These are phyloP conservation scores for Branchipolynoe longqiensis DNA, from an alignment of 2,888 invertebrate species.

Conservation along the genomic window DNA sequence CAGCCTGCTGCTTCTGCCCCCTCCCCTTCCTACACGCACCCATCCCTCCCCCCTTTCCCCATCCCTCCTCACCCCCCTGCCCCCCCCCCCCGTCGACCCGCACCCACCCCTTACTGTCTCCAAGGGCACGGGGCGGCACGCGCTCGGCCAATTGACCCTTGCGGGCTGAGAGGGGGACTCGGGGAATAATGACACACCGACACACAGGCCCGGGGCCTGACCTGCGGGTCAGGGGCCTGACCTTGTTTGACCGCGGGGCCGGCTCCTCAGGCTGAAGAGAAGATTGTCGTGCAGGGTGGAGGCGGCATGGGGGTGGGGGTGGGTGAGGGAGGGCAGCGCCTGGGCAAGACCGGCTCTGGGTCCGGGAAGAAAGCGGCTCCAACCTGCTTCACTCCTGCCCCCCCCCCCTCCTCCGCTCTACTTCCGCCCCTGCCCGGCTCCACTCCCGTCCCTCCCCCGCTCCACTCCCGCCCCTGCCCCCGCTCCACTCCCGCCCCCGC, in stretches of 20 bases:
- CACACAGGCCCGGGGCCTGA: slow-evolving; percentile 36
- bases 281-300: slow-evolving; percentile 33
- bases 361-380: background rate
- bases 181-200: slow-evolving; percentile 48
- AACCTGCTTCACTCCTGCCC: too few species aligned
- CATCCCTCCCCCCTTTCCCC: background rate
- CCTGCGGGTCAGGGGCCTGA: slow-evolving; percentile 33
- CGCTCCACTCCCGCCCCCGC: too few species aligned
- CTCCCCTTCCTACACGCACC: too few species aligned
- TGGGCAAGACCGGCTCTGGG: background rate
- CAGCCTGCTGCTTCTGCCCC: background rate
- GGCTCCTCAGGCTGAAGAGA: slow-evolving; percentile 34
- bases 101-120: slow-evolving; percentile 8
- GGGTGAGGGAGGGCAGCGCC: background rate
- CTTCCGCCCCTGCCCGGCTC: too few species aligned
- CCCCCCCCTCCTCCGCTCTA: too few species aligned
- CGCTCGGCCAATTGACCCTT: slow-evolving; percentile 41
- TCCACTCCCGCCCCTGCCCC: too few species aligned
- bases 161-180: slow-evolving; percentile 22
- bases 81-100: background rate
- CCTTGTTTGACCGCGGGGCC: slow-evolving; percentile 28
- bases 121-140: slow-evolving; percentile 46
- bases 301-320: background rate
- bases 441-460: too few species aligned
- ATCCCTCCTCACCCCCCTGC: background rate